Evolutionary conservation across 2,888 invertebrate species (phyloP).

Genomic region (Slavum lentiscoides): DNA sequence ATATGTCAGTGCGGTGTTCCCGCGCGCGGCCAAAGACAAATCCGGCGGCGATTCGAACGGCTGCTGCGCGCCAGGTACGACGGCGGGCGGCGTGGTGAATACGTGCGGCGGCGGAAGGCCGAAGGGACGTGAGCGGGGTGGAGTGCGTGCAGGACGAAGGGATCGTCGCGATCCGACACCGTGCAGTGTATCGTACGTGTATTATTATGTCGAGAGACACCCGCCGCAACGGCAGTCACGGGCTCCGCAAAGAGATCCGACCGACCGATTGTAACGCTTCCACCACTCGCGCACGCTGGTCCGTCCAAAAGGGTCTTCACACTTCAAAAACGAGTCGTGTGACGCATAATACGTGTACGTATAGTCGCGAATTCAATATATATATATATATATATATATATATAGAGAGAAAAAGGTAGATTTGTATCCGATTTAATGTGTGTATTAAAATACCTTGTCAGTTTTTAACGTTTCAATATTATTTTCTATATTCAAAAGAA

Average conservation of each 20-base stretch:
- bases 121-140: too few species aligned
- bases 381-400: too few species aligned
- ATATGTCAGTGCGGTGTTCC: too few species aligned
- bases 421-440: slow-evolving; percentile 28
- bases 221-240: background rate
- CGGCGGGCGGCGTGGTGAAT: too few species aligned
- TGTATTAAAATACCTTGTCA: background rate
- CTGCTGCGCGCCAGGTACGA: too few species aligned
- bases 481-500: background rate
- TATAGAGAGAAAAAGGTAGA: slow-evolving; percentile 18
- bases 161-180: too few species aligned
- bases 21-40: too few species aligned
- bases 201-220: background rate
- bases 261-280: slow-evolving; percentile 3
- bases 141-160: too few species aligned
- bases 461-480: slow-evolving; percentile 28
- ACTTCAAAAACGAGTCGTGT: background rate
- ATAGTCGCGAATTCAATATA: background rate
- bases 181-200: too few species aligned
- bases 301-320: background rate
- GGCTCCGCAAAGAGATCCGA: slow-evolving; percentile 28
- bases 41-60: too few species aligned
- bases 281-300: background rate
- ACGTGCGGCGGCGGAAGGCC: too few species aligned
- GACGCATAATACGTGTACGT: background rate